Base-by-base conservation (phyloP, 2,113 vertebrate species). In the Spea multiplicata region DNA sequence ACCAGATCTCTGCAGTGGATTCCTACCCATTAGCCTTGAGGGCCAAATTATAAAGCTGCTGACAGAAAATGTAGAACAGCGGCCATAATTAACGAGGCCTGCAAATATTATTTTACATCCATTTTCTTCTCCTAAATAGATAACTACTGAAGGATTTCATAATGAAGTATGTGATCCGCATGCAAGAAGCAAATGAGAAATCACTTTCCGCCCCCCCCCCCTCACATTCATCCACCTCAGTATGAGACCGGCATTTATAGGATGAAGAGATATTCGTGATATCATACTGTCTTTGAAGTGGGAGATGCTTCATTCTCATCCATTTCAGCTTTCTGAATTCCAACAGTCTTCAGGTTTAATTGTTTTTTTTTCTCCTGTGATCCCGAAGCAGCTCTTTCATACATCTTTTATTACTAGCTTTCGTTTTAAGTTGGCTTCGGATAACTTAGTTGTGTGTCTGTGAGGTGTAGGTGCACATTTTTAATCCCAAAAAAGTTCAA, bases 81-180 rank as follows among this genome's bases (percentile, higher is more conserved):
- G 74, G 52, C 78, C 71, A 74, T 80, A 80, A 80, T 80, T 80
- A 80, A 74, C 71, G 78, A 80, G 78, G 71, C 78, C 71, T 73
- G 71, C 78, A 80, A 80, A 80, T 80, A 74, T 80, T 80, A 68
- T 74, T 80, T 80, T 74, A 80, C 78, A 80, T 68, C 78, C 64
- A 80, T 80, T 80, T 80, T 80, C 74, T 69, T 79, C 78, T 80
- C 71, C 78, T 74, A 80, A 80, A 80, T 74, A 80, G 78, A 80
- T 80, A 80, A 80, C 78, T 80, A 80, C 77, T 74, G 71, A 74
- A 80, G 71, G 71, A 80, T 80, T 80, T 74, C 78, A 80, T 80
- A 80, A 80, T 80, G 71, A 80, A 80, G 62, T 80, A 68, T 80
- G 78, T 80, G 78, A 74, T 74, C 62, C 30, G 78, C 67, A 80